Percentiles rank a stretch among this genome's conserved stretches.
Evolutionary conservation across 2,797 vertebrate genomes (phyloP).

Genomic region (Rallus crepitans): DNA sequence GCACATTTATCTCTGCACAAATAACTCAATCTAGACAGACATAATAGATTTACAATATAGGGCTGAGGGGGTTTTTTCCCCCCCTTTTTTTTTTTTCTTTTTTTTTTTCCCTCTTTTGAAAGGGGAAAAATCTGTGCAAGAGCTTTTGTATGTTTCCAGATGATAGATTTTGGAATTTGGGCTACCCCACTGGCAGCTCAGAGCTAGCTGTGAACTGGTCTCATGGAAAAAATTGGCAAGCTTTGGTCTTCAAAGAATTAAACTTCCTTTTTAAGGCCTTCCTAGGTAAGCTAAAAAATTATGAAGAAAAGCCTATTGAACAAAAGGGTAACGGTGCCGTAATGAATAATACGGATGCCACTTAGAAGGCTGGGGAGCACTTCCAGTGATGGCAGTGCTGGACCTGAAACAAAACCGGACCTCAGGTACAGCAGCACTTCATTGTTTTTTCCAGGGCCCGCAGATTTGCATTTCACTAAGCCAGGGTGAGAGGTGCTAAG

Average conservation of each 20-base stretch:
- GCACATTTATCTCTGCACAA: slow-evolving; percentile 84
- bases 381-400: slow-evolving; percentile 70
- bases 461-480: slow-evolving; percentile 65
- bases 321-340: slow-evolving; percentile 83
- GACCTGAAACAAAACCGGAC: slow-evolving; percentile 66
- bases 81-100: background rate
- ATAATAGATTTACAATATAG: slow-evolving; percentile 93
- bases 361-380: slow-evolving; percentile 60
- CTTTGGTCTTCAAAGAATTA: slow-evolving; percentile 99
- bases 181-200: slow-evolving; percentile 97
- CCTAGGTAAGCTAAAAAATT: slow-evolving; percentile 96
- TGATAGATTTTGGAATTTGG: slow-evolving; percentile 99
- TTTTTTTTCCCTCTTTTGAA: slow-evolving; percentile 78
- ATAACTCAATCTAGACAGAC: slow-evolving; percentile 82
- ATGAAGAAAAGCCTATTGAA: slow-evolving; percentile 88
- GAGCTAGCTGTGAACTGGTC: slow-evolving; percentile 99
- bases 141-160: slow-evolving; percentile 99
- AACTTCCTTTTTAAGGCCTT: slow-evolving; percentile 98
- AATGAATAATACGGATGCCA: slow-evolving; percentile 73
- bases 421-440: slow-evolving; percentile 73
- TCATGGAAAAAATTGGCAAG: slow-evolving; percentile 97
- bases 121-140: slow-evolving; percentile 89
- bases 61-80: slow-evolving; percentile 59
- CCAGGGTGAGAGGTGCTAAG: slow-evolving; percentile 66
- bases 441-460: slow-evolving; percentile 74